Evolutionary conservation across 2,888 invertebrate species (phyloP), one percentile per base, ranked within the genome.

Genomic region (Lamellibrachia columna): DNA sequence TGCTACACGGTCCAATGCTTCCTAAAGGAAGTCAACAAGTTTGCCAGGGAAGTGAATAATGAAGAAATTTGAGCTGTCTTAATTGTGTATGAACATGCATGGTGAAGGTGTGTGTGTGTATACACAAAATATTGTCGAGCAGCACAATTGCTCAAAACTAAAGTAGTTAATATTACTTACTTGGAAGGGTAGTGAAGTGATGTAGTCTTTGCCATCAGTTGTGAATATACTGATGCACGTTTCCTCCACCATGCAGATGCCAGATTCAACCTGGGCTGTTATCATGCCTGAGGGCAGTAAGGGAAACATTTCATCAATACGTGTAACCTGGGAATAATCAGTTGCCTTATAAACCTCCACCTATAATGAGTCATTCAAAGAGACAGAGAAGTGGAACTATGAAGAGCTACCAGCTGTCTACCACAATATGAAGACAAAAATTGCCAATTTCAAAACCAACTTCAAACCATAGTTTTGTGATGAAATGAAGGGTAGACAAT

Each of bases 131-230:
- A 15, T 11, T 3, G 28, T 53, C 6, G 28, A 53, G 28, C 4
- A 15, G 4, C 53, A 52, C 53, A 55, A 53, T 53, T 53, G 7
- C 4, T 40, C 22, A 15, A 7, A 11, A 91, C n/a, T 9, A 53
- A 53, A 6, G 22, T n/a, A 53, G 52, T n/a, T 2, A 52, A 91
- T 2, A 91, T 8, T 28, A 93, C 92, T 93, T 93, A 97, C 97
- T 96, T 97, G 97, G 95, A 97, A 97, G 93, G 98, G 98, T 91
- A 98, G 97, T 94, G 98, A 98, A 0, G 98, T 97, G 11, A 98
- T 97, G 95, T 98, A 99, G 96, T 98, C 98, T 96, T 98, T 98
- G 0, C 98, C 98, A 94, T 98, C 98, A 91, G 97, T 97, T 0
- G 98, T 98, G 95, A 98, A 98, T 92, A 98, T 98, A 95, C 97